These are phyloP conservation scores for Typhlichthys subterraneus DNA, from an alignment of 2,797 vertebrate genomes.

Conservation along the genomic window DNA sequence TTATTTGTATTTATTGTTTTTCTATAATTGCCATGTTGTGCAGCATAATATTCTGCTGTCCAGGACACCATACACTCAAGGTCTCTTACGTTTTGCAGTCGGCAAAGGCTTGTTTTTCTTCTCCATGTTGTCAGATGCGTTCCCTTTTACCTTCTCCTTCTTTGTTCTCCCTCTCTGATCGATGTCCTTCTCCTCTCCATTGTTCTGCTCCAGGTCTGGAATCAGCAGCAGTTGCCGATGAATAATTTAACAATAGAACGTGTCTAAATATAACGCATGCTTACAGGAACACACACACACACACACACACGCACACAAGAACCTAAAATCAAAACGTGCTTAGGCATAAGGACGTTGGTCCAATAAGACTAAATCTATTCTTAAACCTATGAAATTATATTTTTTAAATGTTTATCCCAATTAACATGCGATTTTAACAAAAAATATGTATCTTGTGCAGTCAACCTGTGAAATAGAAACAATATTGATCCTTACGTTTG, in stretches of 20 bases:
- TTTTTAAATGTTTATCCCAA: no score
- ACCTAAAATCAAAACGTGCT: neutral
- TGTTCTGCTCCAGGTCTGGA: constrained; percentile 47
- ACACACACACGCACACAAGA: neutral
- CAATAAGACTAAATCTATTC: no score
- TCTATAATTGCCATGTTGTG: no score
- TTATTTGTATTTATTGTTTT: no score
- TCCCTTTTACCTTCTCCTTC: constrained; percentile 61
- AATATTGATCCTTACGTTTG: constrained; percentile 53
- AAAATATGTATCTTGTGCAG: no score
- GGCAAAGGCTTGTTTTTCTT: constrained; percentile 52
- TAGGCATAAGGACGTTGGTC: no score
- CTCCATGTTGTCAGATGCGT: constrained; percentile 46
- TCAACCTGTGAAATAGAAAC: no score
- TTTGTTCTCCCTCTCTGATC: constrained; percentile 59
- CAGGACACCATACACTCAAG: neutral
- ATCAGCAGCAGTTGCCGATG: constrained; percentile 17
- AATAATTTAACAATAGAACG: constrained; percentile 8
- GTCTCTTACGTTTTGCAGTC: constrained; percentile 58
- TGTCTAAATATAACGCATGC: neutral
- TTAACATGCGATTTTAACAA: no score
- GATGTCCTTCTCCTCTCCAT: constrained; percentile 49
- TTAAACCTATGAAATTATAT: no score
- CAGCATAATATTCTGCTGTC: neutral
- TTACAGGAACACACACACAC: neutral